These are phyloP conservation scores for Palloptera scutellata DNA, from an alignment of 2,888 invertebrate species.

Conservation along the genomic window DNA sequence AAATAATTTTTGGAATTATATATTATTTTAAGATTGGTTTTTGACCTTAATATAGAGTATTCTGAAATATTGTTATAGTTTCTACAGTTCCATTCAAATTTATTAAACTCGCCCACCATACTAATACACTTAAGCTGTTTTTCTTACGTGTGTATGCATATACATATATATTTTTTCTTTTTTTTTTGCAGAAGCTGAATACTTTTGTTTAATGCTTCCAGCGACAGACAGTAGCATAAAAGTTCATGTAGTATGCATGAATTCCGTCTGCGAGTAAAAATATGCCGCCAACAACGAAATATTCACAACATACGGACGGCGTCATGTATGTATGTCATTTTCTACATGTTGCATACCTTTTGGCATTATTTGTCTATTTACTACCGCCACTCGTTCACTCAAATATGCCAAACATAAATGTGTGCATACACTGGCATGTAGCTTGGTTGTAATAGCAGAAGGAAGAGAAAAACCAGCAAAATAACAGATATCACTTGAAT, in stretches of 20 bases:
- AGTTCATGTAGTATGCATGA: constrained; percentile 42
- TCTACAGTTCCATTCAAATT: too few relatives aligned
- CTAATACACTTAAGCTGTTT: background rate
- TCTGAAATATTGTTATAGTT: too few relatives aligned
- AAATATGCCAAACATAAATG: background rate
- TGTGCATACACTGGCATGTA: too few relatives aligned
- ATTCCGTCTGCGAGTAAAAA: constrained; percentile 31
- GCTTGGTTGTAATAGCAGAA: too few relatives aligned
- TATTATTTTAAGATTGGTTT: too few relatives aligned
- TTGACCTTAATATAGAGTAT: too few relatives aligned
- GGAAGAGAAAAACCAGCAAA: too few relatives aligned
- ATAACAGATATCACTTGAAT: too few relatives aligned
- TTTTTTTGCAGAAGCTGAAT: constrained; percentile 1
- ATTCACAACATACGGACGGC: background rate
- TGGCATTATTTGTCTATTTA: constrained; percentile 34
- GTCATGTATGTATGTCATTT: constrained; percentile 3
- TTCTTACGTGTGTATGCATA: background rate
- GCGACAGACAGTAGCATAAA: constrained; percentile 46
- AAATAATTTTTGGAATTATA: too few relatives aligned
- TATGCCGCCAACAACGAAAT: constrained; percentile 25
- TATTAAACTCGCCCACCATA: too few relatives aligned
- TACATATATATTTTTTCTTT: background rate
- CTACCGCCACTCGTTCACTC: background rate
- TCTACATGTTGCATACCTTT: constrained; percentile 39
- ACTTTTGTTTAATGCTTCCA: constrained; percentile 52